Conservation (phyloP, 2,888 invertebrate species). For the Drosophila setosimentum region DNA sequence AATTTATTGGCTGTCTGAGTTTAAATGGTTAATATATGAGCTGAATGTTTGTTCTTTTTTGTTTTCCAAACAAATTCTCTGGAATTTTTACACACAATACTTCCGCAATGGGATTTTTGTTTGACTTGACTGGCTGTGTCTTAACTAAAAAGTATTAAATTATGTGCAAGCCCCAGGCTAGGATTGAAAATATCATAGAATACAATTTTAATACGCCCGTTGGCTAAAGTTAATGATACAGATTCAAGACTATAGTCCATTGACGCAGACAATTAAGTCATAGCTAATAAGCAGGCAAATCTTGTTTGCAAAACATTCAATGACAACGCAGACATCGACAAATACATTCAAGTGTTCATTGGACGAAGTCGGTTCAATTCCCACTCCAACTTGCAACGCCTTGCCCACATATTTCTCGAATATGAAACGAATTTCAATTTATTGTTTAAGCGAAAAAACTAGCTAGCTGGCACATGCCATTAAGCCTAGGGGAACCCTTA, state of each 20-base stretch:
- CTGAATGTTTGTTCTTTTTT: not conserved
- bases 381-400: too few relatives aligned
- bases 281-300: not conserved
- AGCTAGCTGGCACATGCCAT: not conserved
- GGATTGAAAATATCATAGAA: conserved; percentile 12
- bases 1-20: conserved; percentile 60
- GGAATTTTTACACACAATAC: conserved; percentile 32
- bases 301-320: not conserved
- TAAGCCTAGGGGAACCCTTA: not conserved
- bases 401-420: not conserved
- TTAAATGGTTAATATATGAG: conserved; percentile 13
- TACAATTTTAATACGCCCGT: conserved; percentile 1
- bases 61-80: conserved; percentile 11
- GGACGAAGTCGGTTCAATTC: not conserved
- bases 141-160: conserved; percentile 61
- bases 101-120: conserved; percentile 47
- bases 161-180: conserved; percentile 28
- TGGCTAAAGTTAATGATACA: conserved; percentile 18
- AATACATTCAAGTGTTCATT: not conserved
- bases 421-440: not conserved
- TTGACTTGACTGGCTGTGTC: conserved; percentile 48
- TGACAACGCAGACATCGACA: not conserved
- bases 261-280: conserved; percentile 2
- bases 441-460: not conserved
- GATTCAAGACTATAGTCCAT: conserved; percentile 7